A percentile compares a stretch with the other conserved stretches of the same genome.
Evolutionary conservation across 1,140 invertebrate genomes (phyloP).

Genomic region (Holcopasites calliopsidis): DNA sequence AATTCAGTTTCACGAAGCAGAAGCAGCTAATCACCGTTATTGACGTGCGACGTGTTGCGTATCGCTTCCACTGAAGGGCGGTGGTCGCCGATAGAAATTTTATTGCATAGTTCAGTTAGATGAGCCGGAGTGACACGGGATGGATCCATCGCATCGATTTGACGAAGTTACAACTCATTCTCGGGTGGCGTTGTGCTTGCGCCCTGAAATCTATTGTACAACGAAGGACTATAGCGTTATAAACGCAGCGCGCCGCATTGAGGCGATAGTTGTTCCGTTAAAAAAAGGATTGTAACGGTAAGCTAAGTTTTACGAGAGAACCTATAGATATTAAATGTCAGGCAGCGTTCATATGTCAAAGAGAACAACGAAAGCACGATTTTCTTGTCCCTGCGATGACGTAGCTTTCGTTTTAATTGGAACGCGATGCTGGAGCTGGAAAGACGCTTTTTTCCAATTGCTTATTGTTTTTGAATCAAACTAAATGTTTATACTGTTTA

Average conservation of each 20-base stretch:
- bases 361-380: no score
- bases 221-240: conserved; percentile 1
- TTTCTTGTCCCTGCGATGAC: no score
- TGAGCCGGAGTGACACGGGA: neutral
- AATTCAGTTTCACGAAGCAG: no score
- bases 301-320: neutral
- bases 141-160: neutral
- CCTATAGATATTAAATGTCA: conserved; percentile 2
- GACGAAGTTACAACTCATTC: neutral
- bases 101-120: neutral
- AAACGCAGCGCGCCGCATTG: neutral
- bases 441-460: no score
- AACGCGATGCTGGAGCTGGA: no score
- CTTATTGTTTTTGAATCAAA: no score
- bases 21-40: neutral
- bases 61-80: no score
- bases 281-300: neutral
- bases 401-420: no score
- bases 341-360: neutral
- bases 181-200: neutral
- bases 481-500: no score
- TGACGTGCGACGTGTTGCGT: neutral
- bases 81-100: conserved; percentile 1
- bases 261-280: neutral
- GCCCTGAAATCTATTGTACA: neutral